Evolutionary conservation across 2,888 invertebrate genomes (phyloP).

Genomic region (Meloe dianella): DNA sequence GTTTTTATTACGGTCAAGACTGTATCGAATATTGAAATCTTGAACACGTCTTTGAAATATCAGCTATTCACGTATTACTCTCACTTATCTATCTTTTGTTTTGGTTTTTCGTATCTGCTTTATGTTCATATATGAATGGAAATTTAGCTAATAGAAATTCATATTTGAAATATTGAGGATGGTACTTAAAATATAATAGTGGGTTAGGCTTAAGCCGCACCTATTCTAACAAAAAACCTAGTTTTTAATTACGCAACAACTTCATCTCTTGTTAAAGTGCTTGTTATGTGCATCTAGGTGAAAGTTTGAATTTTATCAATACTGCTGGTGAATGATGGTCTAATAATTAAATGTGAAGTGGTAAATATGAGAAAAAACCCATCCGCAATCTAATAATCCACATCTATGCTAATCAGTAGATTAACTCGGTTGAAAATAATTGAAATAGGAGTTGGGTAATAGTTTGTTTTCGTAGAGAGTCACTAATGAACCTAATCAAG

Average conservation of each 20-base stretch:
- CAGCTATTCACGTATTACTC: not conserved
- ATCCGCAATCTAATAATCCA: not conserved
- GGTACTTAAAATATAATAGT: not conserved
- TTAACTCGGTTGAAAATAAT: not conserved
- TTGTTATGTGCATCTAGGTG: not conserved
- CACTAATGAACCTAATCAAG: constrained; percentile 34
- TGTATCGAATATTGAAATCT: constrained; percentile 6
- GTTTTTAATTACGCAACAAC: not conserved
- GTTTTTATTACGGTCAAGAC: constrained; percentile 6
- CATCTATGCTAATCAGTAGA: not conserved
- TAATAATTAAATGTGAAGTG: not conserved
- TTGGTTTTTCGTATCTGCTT: too few species aligned
- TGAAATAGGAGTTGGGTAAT: not conserved
- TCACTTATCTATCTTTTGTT: not conserved
- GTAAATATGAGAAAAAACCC: not conserved
- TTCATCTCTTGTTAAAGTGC: not conserved
- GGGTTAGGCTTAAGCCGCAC: constrained; percentile 4
- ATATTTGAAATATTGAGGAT: not conserved
- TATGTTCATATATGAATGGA: not conserved
- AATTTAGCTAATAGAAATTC: not conserved
- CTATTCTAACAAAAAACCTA: not conserved
- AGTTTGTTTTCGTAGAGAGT: not conserved
- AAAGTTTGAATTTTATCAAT: not conserved
- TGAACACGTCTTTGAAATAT: not conserved
- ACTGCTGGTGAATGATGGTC: not conserved